A percentile compares a stretch with the other conserved stretches of the same genome.
Evolutionary conservation across 2,797 vertebrate genomes (phyloP).

Genomic region (Artibeus lituratus): DNA sequence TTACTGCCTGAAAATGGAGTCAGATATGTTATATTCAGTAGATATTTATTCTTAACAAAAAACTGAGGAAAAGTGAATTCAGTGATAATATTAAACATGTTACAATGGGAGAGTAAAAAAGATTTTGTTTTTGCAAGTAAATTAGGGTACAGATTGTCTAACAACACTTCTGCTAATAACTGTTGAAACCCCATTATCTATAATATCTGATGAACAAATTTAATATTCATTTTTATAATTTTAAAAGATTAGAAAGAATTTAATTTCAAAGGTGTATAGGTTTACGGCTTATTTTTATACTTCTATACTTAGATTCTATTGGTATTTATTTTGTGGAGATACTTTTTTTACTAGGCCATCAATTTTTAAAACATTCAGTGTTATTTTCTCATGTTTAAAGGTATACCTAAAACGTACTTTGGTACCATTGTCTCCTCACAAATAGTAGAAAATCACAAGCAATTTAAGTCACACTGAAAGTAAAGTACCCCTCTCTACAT

Average conservation of each 20-base stretch:
- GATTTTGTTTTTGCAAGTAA: constrained; percentile 29
- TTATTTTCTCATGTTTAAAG: constrained; percentile 17
- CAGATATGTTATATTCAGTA: neutral
- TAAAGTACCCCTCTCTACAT: neutral
- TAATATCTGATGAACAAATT: neutral
- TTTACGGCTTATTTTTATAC: neutral
- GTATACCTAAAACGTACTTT: neutral
- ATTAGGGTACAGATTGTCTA: neutral
- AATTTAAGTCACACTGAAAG: neutral
- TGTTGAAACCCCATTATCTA: neutral
- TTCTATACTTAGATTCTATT: neutral
- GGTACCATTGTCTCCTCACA: neutral
- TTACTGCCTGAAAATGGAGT: neutral
- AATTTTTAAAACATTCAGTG: neutral
- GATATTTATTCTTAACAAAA: neutral
- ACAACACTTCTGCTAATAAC: neutral
- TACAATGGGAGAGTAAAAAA: neutral
- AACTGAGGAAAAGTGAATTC: neutral
- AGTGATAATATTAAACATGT: neutral
- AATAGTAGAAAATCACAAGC: neutral
- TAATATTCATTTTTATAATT: neutral
- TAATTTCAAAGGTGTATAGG: neutral
- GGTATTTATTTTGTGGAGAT: neutral
- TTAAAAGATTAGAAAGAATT: neutral
- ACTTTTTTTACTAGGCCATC: neutral